phyloP scores from a whole-genome alignment of 2,888 invertebrate species.

The Polietes domitor region DNA sequence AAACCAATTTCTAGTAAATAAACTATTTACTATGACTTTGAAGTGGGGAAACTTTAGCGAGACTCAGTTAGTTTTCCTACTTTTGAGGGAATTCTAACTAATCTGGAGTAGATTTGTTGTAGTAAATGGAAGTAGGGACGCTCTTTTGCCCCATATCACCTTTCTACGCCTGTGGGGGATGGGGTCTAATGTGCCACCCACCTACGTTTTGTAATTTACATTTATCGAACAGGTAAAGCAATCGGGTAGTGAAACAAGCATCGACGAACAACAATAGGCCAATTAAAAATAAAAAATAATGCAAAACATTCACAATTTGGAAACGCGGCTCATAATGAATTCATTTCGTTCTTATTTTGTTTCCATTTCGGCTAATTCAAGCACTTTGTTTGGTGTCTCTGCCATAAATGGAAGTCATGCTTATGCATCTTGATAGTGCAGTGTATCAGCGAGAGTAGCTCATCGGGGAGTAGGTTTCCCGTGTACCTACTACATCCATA shows the following conservation, averaged over 20 bases:
- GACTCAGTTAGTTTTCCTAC: no score
- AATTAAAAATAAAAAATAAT: conserved; percentile 59
- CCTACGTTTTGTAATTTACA: no score
- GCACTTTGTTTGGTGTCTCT: conserved; percentile 31
- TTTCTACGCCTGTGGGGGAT: no score
- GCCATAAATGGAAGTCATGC: conserved; percentile 65
- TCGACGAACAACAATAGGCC: conserved; percentile 60
- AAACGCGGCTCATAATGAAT: not conserved
- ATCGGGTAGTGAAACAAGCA: not conserved
- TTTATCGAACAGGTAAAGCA: no score
- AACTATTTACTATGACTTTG: no score
- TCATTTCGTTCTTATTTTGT: not conserved
- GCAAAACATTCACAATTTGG: conserved; percentile 41
- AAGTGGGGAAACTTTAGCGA: no score
- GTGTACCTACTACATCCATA: conserved; percentile 11
- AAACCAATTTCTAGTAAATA: no score
- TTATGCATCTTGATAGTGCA: conserved; percentile 52
- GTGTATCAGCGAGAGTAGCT: not conserved
- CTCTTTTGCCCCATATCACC: no score
- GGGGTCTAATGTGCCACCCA: no score
- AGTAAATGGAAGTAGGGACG: no score
- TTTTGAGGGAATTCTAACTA: no score
- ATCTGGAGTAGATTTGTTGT: no score
- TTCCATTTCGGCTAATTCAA: conserved; percentile 19
- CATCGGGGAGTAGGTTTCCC: conserved; percentile 35